phyloP scores from a whole-genome alignment of 2,113 vertebrate genomes.

The Podilymbus podiceps region DNA sequence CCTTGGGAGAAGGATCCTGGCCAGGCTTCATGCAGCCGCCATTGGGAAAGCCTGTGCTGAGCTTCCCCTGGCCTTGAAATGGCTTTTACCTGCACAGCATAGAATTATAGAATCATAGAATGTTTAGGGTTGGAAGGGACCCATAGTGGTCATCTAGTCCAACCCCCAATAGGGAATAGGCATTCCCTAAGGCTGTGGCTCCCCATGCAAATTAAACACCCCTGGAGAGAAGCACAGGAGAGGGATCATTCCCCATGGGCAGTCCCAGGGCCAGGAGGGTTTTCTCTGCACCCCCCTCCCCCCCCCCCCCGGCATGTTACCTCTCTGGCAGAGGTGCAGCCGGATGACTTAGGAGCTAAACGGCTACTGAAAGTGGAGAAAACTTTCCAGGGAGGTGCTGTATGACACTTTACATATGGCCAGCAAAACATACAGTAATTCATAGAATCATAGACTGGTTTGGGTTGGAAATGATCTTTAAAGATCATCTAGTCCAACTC shows the following conservation, averaged over 20 bases:
- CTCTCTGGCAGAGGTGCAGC: background rate
- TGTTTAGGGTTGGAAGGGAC: too few relatives aligned
- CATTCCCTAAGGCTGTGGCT: background rate
- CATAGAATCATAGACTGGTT: background rate
- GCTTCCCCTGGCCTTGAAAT: background rate
- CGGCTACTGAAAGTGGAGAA: background rate
- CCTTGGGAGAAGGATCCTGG: background rate
- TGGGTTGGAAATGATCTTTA: background rate
- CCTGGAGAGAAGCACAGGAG: background rate
- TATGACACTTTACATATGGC: background rate
- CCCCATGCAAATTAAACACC: background rate
- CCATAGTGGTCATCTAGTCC: too few relatives aligned
- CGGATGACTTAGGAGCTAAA: background rate
- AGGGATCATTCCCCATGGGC: accelerated
- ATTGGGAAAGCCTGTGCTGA: background rate
- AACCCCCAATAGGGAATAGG: too few relatives aligned
- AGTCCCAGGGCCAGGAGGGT: background rate
- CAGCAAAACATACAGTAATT: background rate
- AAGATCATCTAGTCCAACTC: background rate
- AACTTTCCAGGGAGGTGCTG: background rate
- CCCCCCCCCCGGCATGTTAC: background rate
- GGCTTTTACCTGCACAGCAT: background rate
- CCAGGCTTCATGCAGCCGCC: background rate
- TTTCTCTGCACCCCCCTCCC: background rate
- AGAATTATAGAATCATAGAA: too few relatives aligned